phyloP scores from a whole-genome alignment of 1,140 invertebrate species.

The Augochlora pura region DNA sequence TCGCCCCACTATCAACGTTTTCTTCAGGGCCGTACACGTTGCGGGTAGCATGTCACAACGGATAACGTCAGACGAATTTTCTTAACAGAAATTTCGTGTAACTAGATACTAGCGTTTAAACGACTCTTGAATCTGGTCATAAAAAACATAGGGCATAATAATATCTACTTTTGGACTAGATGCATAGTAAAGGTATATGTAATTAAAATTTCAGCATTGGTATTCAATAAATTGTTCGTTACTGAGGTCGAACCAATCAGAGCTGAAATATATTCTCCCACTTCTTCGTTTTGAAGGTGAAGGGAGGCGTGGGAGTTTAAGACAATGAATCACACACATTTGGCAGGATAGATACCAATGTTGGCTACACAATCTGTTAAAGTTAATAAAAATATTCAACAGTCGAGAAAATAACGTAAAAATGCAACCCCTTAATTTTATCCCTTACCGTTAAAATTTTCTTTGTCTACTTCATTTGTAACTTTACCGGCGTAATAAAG shows the following conservation, averaged over 20 bases:
- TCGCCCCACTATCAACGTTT: slow-evolving; percentile 16
- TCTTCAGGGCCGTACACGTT: background rate
- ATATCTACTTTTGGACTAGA: background rate
- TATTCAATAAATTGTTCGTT: background rate
- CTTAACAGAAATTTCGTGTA: background rate
- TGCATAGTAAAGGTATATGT: background rate
- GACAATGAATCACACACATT: slow-evolving; percentile 38
- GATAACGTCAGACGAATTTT: background rate
- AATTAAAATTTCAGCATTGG: background rate
- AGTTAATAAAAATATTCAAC: too few species aligned
- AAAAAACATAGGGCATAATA: background rate
- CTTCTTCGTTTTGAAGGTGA: background rate
- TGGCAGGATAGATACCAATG: background rate
- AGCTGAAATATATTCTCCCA: slow-evolving; percentile 6
- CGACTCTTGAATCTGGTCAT: background rate
- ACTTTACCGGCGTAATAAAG: background rate
- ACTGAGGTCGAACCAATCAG: slow-evolving; percentile 21
- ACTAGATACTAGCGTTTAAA: background rate
- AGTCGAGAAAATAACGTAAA: too few species aligned
- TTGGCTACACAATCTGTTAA: background rate
- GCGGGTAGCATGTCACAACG: background rate
- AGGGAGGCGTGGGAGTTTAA: slow-evolving; percentile 11
- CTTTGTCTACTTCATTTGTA: too few species aligned
- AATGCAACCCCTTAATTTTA: too few species aligned
- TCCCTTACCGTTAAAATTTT: too few species aligned